Percentiles rank a stretch among this genome's conserved stretches.
phyloP scores from a whole-genome alignment of 2,113 vertebrate species.

The Calidris pygmaea region DNA sequence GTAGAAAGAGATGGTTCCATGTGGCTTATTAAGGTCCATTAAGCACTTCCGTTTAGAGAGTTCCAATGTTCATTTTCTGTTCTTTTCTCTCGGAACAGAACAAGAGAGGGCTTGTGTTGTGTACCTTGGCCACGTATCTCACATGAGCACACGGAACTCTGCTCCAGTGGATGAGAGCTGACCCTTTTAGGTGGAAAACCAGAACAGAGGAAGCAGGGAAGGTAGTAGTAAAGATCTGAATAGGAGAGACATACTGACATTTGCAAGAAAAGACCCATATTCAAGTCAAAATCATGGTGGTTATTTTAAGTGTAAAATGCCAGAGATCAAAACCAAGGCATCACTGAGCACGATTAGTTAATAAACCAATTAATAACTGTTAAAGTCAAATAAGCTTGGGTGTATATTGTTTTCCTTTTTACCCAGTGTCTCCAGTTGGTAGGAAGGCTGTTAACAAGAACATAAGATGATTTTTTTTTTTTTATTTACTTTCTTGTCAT shows the following conservation, averaged over 20 bases:
- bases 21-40: neutral
- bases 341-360: neutral
- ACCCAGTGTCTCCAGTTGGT: neutral
- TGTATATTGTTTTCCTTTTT: neutral
- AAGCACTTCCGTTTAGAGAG: neutral
- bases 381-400: neutral
- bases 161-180: neutral
- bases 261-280: neutral
- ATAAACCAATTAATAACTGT: neutral
- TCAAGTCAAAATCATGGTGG: neutral
- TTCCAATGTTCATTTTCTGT: neutral
- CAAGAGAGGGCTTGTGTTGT: neutral
- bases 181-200: neutral
- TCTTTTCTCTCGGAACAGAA: neutral
- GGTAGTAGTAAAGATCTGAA: neutral
- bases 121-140: neutral
- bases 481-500: neutral
- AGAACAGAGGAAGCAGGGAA: neutral
- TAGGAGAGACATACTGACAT: neutral
- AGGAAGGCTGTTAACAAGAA: neutral
- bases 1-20: neutral
- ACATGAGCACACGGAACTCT: rapidly evolving
- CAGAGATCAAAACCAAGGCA: neutral
- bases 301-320: neutral
- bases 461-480: neutral